Base-by-base conservation (phyloP, 2,888 invertebrate species). In the Pandemis cinnamomeana region DNA sequence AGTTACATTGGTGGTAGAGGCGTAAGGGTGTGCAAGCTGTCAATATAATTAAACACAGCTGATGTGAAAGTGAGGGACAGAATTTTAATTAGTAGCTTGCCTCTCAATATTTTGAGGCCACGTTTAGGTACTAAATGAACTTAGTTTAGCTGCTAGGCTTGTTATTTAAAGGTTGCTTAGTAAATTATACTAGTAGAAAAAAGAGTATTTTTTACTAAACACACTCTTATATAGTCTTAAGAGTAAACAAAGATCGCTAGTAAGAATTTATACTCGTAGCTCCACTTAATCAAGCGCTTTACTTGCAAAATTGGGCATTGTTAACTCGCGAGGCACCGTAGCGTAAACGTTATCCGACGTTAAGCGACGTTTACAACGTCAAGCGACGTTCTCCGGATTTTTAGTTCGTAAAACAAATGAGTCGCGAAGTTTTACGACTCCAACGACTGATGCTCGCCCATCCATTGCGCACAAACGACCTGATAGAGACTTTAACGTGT, bases 331-430 rank as follows among this genome's bases (percentile, higher is more conserved):
- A 46, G 44, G 44, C 44, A 11, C 7, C 46, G 27, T 55, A 58
- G 67, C 67, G 67, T 58, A 20, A 42, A 67, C 67, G 67, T 67
- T 15, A 67, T 58, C 58, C 58, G 27, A 48, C 27, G 64, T 63
- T 46, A 55, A 8, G 53, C 67, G 51, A 66, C 67, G 55, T 68
- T 68, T 62, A 62, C 62, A 20, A 55, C 53, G 55, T 8, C 27
- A n/a, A 7, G 51, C 67, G 66, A 51, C 67, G 55, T 44, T 58
- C 58, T 20, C 58, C 41, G 53, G 55, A 55, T 63, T 63, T 63
- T 69, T 58, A 69, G 72, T 69, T 58, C 68, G 68, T 69, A 64
- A 73, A 73, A 73, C 69, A 73, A 73, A 73, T 73, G 69, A 58
- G 62, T 51, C 64, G 72, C 72, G 63, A 64, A 69, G 58, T 64